phyloP scores from a whole-genome alignment of 2,113 vertebrate species.

The Zeus faber region DNA sequence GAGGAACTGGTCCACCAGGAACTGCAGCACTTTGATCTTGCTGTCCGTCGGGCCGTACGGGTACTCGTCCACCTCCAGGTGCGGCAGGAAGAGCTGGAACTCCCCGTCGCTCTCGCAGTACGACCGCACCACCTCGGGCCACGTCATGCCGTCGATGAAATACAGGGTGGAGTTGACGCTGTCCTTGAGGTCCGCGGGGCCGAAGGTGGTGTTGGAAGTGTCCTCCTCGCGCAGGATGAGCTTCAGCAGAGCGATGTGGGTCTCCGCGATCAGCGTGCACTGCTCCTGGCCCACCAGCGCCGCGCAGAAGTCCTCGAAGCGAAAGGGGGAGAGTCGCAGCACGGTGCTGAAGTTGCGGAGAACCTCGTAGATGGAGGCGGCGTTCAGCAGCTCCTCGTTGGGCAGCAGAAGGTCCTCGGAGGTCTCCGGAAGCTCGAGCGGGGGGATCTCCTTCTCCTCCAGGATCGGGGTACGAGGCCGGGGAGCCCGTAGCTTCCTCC shows the following conservation, averaged over 20 bases:
- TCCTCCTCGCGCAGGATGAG: conserved; percentile 96
- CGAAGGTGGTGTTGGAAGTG: conserved; percentile 96
- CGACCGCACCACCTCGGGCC: conserved; percentile 93
- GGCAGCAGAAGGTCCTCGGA: conserved; percentile 96
- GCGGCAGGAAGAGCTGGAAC: conserved; percentile 90
- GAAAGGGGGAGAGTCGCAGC: conserved; percentile 93
- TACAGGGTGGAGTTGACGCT: conserved; percentile 96
- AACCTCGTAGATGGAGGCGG: conserved; percentile 93
- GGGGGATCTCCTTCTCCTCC: conserved; percentile 92
- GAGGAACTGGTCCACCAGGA: conserved; percentile 96
- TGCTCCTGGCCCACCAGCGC: conserved; percentile 94
- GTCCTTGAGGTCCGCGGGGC: conserved; percentile 96
- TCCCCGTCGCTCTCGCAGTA: conserved; percentile 97
- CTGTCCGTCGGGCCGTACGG: conserved; percentile 90
- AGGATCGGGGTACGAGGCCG: conserved; percentile 90
- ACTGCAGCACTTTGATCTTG: conserved; percentile 96
- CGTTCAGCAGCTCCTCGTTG: conserved; percentile 89
- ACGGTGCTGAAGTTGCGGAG: conserved; percentile 95
- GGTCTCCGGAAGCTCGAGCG: conserved; percentile 87
- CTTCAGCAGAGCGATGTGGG: conserved; percentile 90
- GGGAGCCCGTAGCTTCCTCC: conserved; percentile 81
- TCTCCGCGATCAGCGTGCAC: conserved; percentile 95
- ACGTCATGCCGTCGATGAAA: conserved; percentile 98
- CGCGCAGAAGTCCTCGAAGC: conserved; percentile 98
- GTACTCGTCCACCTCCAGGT: conserved; percentile 92